A percentile compares a stretch with the other conserved stretches of the same genome.
phyloP scores from a whole-genome alignment of 2,113 vertebrate species.

The Microcebus tavaratra region DNA sequence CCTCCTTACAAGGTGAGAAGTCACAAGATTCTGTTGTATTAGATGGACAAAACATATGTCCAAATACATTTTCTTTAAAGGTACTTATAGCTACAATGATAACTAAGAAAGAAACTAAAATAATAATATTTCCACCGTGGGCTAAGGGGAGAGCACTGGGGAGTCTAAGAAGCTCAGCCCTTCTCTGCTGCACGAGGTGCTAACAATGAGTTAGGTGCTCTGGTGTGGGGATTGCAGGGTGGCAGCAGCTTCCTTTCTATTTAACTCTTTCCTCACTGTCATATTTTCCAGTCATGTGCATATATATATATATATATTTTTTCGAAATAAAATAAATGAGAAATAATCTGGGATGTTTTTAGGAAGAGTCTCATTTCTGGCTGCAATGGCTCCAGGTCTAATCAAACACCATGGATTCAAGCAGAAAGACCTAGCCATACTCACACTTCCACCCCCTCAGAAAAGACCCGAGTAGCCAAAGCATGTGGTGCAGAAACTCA shows the following conservation, averaged over 20 bases:
- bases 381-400: neutral
- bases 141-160: neutral
- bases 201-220: rapidly evolving
- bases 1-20: too few relatives aligned
- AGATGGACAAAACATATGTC: neutral
- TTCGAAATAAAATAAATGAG: neutral
- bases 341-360: neutral
- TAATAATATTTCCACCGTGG: too few relatives aligned
- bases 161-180: rapidly evolving
- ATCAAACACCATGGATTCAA: neutral
- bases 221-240: neutral
- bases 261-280: neutral
- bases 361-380: neutral
- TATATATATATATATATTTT: neutral
- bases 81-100: neutral
- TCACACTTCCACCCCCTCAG: neutral
- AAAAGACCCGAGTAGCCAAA: neutral
- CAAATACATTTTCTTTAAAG: neutral
- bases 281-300: neutral
- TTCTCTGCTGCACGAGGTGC: neutral
- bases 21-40: neutral
- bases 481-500: neutral
- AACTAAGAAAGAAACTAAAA: neutral
- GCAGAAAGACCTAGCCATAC: neutral
- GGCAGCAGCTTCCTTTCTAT: neutral